A percentile compares a stretch with the other conserved stretches of the same genome.
These are phyloP conservation scores for Smutsia gigantea DNA, from an alignment of 2,797 vertebrate species.

Conservation along the genomic window DNA sequence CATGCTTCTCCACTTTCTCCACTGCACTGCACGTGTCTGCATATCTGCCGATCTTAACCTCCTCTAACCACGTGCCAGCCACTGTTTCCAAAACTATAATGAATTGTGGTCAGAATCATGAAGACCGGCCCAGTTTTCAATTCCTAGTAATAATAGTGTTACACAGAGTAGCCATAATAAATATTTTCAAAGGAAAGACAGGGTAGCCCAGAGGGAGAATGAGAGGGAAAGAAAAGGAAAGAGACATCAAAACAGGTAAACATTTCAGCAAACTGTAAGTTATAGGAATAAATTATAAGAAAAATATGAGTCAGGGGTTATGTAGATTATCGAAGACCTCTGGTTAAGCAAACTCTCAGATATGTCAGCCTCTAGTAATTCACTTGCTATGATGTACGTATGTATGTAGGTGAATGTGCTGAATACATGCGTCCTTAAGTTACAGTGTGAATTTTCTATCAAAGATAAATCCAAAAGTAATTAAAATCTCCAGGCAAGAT, in stretches of 20 bases:
- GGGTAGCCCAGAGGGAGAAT: background rate
- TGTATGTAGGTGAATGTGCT: background rate
- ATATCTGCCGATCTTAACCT: background rate
- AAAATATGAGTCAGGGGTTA: background rate
- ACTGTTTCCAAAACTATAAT: background rate
- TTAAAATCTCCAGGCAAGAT: background rate
- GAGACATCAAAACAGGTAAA: background rate
- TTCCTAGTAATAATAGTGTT: background rate
- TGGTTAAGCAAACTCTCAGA: too few relatives aligned
- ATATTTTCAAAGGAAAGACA: background rate
- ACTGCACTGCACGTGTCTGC: background rate
- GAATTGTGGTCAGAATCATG: background rate
- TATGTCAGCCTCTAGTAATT: background rate
- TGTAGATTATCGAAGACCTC: background rate
- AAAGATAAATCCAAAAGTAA: conserved; percentile 1
- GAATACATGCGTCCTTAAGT: background rate
- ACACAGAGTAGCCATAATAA: too few relatives aligned
- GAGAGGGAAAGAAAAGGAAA: background rate
- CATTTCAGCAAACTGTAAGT: background rate
- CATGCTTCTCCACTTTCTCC: background rate
- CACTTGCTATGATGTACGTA: background rate
- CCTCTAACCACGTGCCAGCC: background rate
- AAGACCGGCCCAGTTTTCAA: background rate
- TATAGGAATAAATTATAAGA: background rate
- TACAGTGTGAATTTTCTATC: background rate